A percentile compares a stretch with the other conserved stretches of the same genome.
These are phyloP conservation scores for Aplysina aerophoba DNA, from an alignment of 37 sponge, comb jelly and placozoan genomes.

Conservation along the genomic window DNA sequence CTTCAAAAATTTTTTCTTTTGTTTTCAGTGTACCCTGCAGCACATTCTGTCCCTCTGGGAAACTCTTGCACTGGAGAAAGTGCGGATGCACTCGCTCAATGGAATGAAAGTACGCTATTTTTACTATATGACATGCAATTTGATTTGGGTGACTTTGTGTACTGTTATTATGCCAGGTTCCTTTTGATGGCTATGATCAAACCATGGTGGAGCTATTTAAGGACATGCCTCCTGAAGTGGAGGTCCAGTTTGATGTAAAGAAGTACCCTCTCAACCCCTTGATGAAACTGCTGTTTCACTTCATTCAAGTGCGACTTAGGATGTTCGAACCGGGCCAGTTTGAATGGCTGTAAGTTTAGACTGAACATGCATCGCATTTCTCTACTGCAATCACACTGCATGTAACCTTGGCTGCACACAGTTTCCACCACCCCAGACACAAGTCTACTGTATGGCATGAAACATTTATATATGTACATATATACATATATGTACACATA, in stretches of 20 bases:
- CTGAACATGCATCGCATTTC: too few relatives aligned
- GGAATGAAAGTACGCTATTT: slow-evolving; percentile 34
- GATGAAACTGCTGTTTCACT: slow-evolving; percentile 26
- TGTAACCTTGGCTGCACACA: too few relatives aligned
- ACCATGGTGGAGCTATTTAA: slow-evolving; percentile 10
- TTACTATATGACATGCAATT: too few relatives aligned
- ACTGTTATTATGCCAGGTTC: slow-evolving; percentile 36
- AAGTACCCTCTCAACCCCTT: slow-evolving; percentile 40
- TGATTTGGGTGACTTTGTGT: neutral
- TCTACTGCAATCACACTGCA: too few relatives aligned
- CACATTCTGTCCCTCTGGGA: slow-evolving; percentile 76
- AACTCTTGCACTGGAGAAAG: slow-evolving; percentile 56
- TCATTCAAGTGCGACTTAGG: slow-evolving; percentile 6
- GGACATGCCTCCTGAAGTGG: neutral
- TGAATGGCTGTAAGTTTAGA: slow-evolving; percentile 11
- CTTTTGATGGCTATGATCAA: slow-evolving; percentile 56
- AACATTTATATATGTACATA: too few relatives aligned
- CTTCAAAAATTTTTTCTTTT: too few relatives aligned
- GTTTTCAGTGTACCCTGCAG: slow-evolving; percentile 33
- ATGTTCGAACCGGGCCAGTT: neutral
- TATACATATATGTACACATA: too few relatives aligned
- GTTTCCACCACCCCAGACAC: too few relatives aligned
- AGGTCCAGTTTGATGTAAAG: slow-evolving; percentile 34
- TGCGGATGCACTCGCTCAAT: slow-evolving; percentile 30
- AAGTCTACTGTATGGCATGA: too few relatives aligned